Percentiles rank a stretch among this genome's conserved stretches.
Evolutionary conservation across 2,888 invertebrate genomes (phyloP).

Genomic region (Tetrapedia diversipes): DNA sequence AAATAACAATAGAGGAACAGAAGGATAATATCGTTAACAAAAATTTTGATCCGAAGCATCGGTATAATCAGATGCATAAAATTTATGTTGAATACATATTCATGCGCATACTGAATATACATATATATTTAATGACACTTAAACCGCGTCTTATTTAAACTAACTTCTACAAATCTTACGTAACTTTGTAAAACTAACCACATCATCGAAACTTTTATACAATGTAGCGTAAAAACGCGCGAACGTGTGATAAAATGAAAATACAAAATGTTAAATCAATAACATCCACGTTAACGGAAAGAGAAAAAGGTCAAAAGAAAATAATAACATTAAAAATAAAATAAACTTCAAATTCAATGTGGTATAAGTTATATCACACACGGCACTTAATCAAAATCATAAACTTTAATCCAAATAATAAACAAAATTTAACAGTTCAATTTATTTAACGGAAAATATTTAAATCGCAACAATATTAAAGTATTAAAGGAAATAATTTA

Average conservation of each 20-base stretch:
- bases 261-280: not conserved
- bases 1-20: not conserved
- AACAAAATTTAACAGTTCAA: not conserved
- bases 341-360: not conserved
- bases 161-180: conserved; percentile 34
- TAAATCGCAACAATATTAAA: not conserved
- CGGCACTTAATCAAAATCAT: not conserved
- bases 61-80: not conserved
- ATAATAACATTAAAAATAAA: not conserved
- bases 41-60: too few relatives aligned
- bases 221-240: not conserved
- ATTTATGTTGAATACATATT: not conserved
- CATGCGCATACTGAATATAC: too few relatives aligned
- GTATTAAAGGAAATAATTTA: not conserved
- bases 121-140: not conserved
- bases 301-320: not conserved
- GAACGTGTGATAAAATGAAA: not conserved
- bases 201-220: conserved; percentile 5
- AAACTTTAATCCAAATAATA: not conserved
- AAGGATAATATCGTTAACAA: not conserved
- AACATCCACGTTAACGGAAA: not conserved
- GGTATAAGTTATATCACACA: not conserved
- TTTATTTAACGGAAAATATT: not conserved
- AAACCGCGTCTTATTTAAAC: conserved; percentile 3
- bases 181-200: conserved; percentile 14